These are phyloP conservation scores for Corvus cornix DNA, from an alignment of 2,113 vertebrate species.

Conservation along the genomic window DNA sequence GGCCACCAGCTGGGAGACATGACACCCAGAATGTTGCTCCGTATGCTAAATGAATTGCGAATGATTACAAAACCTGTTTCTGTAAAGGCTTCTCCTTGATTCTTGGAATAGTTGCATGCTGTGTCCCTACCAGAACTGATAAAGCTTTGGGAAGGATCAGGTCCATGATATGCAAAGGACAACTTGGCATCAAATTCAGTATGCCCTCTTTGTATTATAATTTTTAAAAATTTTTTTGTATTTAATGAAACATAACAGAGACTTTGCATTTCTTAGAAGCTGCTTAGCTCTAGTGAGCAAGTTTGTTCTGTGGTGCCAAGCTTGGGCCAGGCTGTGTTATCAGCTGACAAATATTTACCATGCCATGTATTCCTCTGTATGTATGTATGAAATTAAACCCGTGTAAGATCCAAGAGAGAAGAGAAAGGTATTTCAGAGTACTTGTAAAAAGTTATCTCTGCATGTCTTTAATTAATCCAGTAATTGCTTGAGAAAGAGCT, in stretches of 20 bases:
- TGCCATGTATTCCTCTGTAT: not conserved
- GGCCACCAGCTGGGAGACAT: constrained; percentile 55
- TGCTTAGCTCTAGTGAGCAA: not conserved
- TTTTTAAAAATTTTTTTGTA: not conserved
- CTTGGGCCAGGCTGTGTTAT: not conserved
- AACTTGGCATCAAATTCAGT: not conserved
- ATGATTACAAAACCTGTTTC: constrained; percentile 44
- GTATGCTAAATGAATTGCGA: constrained; percentile 57
- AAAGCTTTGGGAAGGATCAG: not conserved
- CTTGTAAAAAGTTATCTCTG: not conserved
- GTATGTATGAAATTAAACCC: not conserved
- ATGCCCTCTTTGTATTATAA: not conserved
- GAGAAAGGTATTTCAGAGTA: not conserved
- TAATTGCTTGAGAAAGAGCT: not conserved
- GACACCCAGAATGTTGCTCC: constrained; percentile 50
- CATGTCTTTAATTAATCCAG: not conserved
- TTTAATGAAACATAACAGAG: not conserved
- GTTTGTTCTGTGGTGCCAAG: not conserved
- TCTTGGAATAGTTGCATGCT: not conserved
- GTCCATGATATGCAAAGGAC: not conserved
- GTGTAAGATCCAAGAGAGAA: not conserved
- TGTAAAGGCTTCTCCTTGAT: constrained; percentile 30
- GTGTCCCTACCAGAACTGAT: not conserved
- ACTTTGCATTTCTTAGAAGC: not conserved
- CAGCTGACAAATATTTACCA: not conserved